Conservation (phyloP, 2,888 invertebrate genomes). For the Hydroisotoma schaefferi region DNA sequence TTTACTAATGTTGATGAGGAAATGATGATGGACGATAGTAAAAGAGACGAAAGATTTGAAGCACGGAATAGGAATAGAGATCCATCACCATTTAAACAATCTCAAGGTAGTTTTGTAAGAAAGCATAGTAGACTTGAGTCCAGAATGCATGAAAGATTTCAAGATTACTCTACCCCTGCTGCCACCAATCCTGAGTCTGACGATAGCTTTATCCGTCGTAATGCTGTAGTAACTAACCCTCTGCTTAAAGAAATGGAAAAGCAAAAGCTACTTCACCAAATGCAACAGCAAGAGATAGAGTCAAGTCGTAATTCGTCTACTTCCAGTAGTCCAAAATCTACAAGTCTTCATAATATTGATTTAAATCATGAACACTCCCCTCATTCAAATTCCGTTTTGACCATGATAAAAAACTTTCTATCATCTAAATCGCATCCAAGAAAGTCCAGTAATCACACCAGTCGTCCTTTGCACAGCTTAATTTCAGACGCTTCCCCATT, state of each 20-base stretch:
- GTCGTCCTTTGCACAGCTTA: neutral
- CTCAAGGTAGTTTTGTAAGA: neutral
- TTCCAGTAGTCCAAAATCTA: no score
- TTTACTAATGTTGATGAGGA: conserved; percentile 27
- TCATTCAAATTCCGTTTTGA: conserved; percentile 3
- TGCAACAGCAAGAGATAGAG: no score
- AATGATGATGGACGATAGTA: conserved; percentile 28
- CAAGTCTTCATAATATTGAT: no score
- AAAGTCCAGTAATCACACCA: conserved; percentile 7
- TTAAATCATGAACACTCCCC: no score
- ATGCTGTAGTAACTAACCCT: conserved; percentile 34
- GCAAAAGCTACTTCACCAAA: conserved; percentile 12
- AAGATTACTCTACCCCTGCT: neutral
- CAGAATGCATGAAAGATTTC: neutral
- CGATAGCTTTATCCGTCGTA: conserved; percentile 42
- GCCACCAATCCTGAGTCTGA: conserved; percentile 34
- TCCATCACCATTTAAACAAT: neutral
- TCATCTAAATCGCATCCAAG: conserved; percentile 11
- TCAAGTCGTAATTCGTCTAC: no score
- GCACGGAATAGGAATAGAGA: neutral
- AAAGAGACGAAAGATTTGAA: conserved; percentile 14
- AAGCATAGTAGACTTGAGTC: conserved; percentile 8
- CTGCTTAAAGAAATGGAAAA: conserved; percentile 24
- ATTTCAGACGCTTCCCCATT: conserved; percentile 4
- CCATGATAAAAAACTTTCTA: conserved; percentile 9